Evolutionary conservation across 2,797 vertebrate species (phyloP).

Genomic region (Microtus agrestis): DNA sequence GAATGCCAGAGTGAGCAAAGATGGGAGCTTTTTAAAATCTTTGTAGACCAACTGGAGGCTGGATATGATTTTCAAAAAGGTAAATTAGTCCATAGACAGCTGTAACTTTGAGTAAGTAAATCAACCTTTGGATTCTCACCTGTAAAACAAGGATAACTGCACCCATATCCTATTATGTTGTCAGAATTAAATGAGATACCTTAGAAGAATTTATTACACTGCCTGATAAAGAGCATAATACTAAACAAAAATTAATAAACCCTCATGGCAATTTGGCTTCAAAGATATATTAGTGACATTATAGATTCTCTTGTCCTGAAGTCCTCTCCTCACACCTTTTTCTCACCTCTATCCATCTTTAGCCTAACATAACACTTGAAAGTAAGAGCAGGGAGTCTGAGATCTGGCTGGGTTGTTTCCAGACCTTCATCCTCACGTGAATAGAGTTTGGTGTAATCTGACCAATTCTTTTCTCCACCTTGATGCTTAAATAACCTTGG

Average conservation of each 20-base stretch:
- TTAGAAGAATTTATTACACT: not conserved
- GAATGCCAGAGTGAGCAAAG: not conserved
- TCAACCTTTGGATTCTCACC: conserved; percentile 21
- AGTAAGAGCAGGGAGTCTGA: not conserved
- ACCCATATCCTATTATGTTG: not conserved
- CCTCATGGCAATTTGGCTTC: not conserved
- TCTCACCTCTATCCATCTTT: not conserved
- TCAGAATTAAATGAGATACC: conserved; percentile 32
- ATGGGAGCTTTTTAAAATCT: not conserved
- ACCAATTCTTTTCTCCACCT: not conserved
- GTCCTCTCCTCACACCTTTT: not conserved
- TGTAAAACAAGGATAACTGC: not conserved
- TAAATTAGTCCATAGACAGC: not conserved
- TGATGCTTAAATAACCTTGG: conserved; percentile 61
- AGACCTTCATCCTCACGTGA: not conserved
- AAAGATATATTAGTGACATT: not conserved
- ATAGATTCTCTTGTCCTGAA: not conserved
- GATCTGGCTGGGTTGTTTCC: not conserved
- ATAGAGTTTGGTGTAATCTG: not conserved
- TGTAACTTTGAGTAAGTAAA: not conserved
- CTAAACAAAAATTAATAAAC: not conserved
- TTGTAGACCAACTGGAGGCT: not conserved
- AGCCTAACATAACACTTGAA: not conserved
- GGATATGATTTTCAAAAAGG: not conserved
- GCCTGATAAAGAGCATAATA: not conserved